Evolutionary conservation across 2,113 vertebrate genomes (phyloP).

Genomic region (Tringa solitaria): DNA sequence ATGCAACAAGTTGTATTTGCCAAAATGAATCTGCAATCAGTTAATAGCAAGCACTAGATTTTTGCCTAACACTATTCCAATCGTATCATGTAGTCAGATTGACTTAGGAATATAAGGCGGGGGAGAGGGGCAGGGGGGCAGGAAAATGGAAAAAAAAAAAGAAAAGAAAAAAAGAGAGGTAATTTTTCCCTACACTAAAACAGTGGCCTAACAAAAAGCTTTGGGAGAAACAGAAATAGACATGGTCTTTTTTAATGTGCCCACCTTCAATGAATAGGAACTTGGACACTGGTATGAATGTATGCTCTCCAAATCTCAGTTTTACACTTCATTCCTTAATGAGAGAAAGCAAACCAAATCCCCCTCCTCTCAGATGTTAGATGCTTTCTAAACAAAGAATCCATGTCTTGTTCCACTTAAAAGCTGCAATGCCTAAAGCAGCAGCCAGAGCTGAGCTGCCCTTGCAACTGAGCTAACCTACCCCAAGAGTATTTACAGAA

Average conservation of each 20-base stretch:
- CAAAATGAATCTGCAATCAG: background rate
- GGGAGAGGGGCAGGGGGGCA: no score
- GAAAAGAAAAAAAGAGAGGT: rapidly evolving
- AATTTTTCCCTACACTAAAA: background rate
- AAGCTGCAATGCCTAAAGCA: background rate
- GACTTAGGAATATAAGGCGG: background rate
- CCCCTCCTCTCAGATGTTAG: background rate
- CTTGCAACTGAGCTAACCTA: background rate
- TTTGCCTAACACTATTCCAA: background rate
- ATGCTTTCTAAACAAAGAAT: background rate
- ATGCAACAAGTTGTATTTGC: background rate
- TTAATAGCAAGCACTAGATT: background rate
- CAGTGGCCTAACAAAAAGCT: background rate
- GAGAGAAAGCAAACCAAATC: background rate
- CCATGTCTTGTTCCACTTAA: rapidly evolving
- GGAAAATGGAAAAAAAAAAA: no score
- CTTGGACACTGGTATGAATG: background rate
- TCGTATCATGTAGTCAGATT: background rate
- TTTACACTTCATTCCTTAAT: background rate
- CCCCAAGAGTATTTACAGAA: no score
- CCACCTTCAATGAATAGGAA: background rate
- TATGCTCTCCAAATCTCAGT: background rate
- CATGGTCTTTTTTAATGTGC: background rate
- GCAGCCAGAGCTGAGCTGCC: background rate
- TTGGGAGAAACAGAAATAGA: background rate